Conservation (phyloP, 2,797 vertebrate species). For the Synanceia verrucosa region DNA sequence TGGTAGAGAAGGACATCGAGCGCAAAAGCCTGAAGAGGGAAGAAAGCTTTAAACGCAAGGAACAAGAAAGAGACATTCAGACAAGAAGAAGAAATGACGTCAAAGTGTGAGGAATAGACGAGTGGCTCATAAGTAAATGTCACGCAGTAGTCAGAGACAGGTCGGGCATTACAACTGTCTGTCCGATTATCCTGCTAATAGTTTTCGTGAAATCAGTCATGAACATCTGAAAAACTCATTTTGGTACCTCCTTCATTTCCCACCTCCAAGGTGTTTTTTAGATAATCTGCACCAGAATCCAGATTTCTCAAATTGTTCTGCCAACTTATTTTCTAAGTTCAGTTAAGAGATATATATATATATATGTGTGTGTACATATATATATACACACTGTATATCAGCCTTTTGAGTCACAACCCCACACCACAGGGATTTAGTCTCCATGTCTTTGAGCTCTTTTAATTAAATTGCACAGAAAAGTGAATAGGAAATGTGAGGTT, state of each 20-base stretch:
- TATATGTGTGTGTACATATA: too few relatives aligned
- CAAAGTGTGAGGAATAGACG: constrained; percentile 61
- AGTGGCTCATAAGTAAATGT: constrained; percentile 68
- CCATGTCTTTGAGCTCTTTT: constrained; percentile 52
- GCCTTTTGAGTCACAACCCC: constrained; percentile 54
- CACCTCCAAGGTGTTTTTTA: constrained; percentile 24
- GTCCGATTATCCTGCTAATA: constrained; percentile 62
- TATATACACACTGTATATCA: too few relatives aligned
- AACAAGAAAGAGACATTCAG: constrained; percentile 65
- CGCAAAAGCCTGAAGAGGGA: constrained; percentile 46
- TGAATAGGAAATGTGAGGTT: constrained; percentile 57
- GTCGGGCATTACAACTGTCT: constrained; percentile 46
- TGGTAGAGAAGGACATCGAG: constrained; percentile 33
- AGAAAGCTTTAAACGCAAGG: constrained; percentile 63
- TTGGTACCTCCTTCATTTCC: constrained; percentile 26
- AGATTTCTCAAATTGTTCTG: constrained; percentile 6
- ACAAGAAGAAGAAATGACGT: constrained; percentile 49
- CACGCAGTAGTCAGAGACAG: constrained; percentile 57
- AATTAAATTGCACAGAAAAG: constrained; percentile 65
- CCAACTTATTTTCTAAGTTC: too few relatives aligned
- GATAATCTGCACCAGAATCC: constrained; percentile 12
- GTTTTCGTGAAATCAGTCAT: constrained; percentile 38
- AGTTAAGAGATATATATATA: too few relatives aligned
- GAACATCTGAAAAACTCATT: constrained; percentile 42
- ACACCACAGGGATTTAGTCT: constrained; percentile 43